phyloP scores from a whole-genome alignment of 2,113 vertebrate species.

The Dasyornis broadbenti region DNA sequence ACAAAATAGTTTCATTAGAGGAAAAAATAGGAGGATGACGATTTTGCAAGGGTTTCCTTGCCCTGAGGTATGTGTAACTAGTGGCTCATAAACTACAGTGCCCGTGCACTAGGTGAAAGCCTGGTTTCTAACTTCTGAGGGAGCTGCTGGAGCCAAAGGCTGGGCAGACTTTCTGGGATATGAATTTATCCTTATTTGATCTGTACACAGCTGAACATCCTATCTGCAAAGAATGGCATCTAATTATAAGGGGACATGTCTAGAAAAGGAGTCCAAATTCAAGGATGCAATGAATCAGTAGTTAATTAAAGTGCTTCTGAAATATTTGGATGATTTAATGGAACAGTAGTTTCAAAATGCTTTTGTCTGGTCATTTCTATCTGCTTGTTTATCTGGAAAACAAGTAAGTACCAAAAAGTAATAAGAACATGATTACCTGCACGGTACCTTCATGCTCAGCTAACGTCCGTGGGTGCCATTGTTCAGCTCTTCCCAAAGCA shows the following conservation, averaged over 20 bases:
- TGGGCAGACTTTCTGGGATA: background rate
- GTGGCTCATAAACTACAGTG: background rate
- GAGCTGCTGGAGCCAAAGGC: background rate
- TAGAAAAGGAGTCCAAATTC: background rate
- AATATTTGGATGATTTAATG: background rate
- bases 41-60: background rate
- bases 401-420: background rate
- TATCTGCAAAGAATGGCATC: background rate
- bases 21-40: background rate
- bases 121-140: background rate
- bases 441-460: background rate
- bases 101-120: background rate
- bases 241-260: background rate
- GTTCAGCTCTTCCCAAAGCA: background rate
- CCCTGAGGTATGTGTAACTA: background rate
- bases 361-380: background rate
- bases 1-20: background rate
- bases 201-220: background rate
- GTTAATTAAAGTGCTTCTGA: background rate
- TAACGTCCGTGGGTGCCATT: background rate
- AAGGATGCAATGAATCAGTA: background rate
- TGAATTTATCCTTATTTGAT: background rate
- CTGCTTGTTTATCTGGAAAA: background rate
- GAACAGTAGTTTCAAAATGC: background rate
- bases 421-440: background rate